These are phyloP conservation scores for Anarrhichthys ocellatus DNA, from an alignment of 2,113 vertebrate species.

Conservation along the genomic window DNA sequence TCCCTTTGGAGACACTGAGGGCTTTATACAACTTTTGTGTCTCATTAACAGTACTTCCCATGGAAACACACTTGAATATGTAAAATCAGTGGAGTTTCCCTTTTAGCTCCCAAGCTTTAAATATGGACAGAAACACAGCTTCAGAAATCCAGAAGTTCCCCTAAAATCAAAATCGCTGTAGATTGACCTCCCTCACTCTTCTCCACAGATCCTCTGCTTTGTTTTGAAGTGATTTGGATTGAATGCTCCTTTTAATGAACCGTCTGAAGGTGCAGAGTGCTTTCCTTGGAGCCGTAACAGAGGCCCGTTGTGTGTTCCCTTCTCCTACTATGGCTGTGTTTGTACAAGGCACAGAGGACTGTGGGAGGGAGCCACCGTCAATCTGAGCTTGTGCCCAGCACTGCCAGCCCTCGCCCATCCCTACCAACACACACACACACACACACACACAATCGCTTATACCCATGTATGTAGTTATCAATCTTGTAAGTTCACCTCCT, in stretches of 20 bases:
- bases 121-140: not conserved
- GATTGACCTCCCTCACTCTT: not conserved
- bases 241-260: constrained; percentile 1
- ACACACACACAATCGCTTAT: constrained; percentile 5
- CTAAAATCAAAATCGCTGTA: not conserved
- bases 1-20: no score
- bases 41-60: no score
- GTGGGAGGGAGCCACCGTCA: constrained; percentile 7
- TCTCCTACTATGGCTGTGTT: constrained; percentile 30
- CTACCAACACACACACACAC: constrained; percentile 14
- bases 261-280: not conserved
- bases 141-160: not conserved
- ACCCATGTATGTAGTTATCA: not conserved
- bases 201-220: not conserved
- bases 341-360: constrained; percentile 22
- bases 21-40: no score
- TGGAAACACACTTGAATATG: not conserved
- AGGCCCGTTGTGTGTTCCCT: constrained; percentile 29
- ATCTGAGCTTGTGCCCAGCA: constrained; percentile 57
- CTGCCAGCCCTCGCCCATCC: constrained; percentile 31
- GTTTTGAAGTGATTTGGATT: not conserved
- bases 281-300: not conserved
- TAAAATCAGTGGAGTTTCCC: not conserved
- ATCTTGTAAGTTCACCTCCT: not conserved
- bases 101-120: not conserved